Evolutionary conservation across 2,113 vertebrate genomes (phyloP).

Genomic region (Ceratotherium simum): DNA sequence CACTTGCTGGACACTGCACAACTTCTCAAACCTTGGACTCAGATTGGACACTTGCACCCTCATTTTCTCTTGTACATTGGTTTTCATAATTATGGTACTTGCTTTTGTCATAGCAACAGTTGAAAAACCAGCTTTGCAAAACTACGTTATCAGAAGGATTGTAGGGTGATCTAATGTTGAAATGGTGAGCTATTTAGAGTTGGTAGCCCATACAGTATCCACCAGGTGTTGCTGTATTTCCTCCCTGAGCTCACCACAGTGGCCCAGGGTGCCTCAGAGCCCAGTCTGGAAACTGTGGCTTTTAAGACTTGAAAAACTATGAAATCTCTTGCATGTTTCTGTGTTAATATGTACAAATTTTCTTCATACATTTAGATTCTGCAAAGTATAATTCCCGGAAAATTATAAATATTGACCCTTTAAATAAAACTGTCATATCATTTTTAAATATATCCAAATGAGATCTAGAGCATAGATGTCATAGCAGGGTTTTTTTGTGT

Average conservation of each 20-base stretch:
- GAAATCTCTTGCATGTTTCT: neutral
- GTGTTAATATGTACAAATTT: neutral
- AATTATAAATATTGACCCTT: constrained; percentile 33
- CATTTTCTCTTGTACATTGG: neutral
- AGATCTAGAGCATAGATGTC: constrained; percentile 13
- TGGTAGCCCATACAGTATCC: neutral
- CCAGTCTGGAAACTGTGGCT: neutral
- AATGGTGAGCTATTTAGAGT: neutral
- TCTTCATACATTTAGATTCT: neutral
- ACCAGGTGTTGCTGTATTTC: neutral
- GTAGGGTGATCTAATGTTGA: neutral
- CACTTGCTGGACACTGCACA: neutral
- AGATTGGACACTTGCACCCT: neutral
- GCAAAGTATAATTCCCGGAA: neutral
- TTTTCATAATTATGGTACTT: neutral
- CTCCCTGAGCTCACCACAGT: neutral
- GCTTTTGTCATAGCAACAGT: neutral
- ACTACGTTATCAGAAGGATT: neutral
- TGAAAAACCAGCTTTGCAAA: neutral
- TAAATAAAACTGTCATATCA: neutral
- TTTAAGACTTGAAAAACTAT: constrained; percentile 35
- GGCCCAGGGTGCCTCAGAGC: neutral
- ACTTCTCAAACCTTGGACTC: neutral
- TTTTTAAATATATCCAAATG: constrained; percentile 22
- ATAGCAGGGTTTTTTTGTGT: neutral